Evolutionary conservation across 2,888 invertebrate genomes (phyloP).

Genomic region (Hylaea fasciaria): DNA sequence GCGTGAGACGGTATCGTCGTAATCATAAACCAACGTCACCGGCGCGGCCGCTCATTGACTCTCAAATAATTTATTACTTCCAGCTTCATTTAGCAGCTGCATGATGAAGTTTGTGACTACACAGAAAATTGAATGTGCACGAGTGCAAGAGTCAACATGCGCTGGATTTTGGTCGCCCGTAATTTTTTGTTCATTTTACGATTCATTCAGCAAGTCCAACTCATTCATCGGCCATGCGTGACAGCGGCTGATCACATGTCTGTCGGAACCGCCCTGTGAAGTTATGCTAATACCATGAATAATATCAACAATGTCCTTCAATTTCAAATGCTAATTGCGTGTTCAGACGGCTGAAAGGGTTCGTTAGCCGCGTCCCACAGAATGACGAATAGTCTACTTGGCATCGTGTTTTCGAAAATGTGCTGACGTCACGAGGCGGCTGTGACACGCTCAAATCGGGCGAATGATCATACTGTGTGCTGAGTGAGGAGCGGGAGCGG

Average conservation of each 20-base stretch:
- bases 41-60: background rate
- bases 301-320: conserved; percentile 7
- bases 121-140: too few relatives aligned
- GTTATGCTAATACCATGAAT: conserved; percentile 7
- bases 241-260: background rate
- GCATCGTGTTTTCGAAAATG: conserved; percentile 10
- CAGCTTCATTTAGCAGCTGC: background rate
- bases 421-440: conserved; percentile 52
- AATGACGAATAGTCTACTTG: too few relatives aligned
- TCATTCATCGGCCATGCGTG: background rate
- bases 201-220: background rate
- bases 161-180: too few relatives aligned
- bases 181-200: background rate
- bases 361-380: background rate
- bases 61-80: background rate
- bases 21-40: conserved; percentile 9
- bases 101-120: background rate
- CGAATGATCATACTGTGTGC: conserved; percentile 31
- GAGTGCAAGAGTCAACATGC: too few relatives aligned
- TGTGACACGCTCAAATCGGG: conserved; percentile 53
- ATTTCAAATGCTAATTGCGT: conserved; percentile 5
- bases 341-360: conserved; percentile 6
- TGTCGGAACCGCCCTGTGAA: conserved; percentile 4
- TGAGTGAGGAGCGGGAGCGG: conserved; percentile 57
- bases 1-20: background rate